A percentile compares a stretch with the other conserved stretches of the same genome.
Conservation (phyloP, 2,797 vertebrate genomes). For the Onychomys torridus region DNA sequence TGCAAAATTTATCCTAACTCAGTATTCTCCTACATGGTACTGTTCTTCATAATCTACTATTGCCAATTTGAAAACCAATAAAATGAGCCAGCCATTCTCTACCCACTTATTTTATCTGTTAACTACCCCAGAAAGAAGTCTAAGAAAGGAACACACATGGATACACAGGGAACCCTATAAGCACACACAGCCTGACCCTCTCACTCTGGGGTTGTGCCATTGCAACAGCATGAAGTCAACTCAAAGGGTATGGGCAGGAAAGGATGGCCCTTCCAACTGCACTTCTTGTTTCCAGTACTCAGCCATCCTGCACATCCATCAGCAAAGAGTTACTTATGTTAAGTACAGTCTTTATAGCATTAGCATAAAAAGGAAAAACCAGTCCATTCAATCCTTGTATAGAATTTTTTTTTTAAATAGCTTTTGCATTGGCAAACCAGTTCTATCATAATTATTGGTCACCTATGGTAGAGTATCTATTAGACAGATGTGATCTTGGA, state of each 20-base stretch:
- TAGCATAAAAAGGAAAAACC: constrained; percentile 42
- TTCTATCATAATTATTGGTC: not conserved
- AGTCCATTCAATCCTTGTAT: not conserved
- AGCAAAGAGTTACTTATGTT: constrained; percentile 42
- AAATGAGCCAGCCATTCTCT: constrained; percentile 36
- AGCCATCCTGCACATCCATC: not conserved
- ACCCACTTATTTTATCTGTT: constrained; percentile 34
- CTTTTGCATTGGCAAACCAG: not conserved
- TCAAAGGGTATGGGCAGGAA: not conserved
- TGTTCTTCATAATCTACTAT: constrained; percentile 29
- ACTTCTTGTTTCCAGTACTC: constrained; percentile 24
- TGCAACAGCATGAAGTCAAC: not conserved
- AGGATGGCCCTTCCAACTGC: not conserved
- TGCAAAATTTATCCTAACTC: constrained; percentile 46
- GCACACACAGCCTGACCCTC: not conserved
- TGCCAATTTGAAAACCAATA: constrained; percentile 59
- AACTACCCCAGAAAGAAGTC: constrained; percentile 51
- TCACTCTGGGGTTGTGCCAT: not conserved
- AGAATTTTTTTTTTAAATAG: too few species aligned
- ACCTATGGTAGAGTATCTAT: not conserved
- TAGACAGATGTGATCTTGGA: not conserved
- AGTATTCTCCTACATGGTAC: constrained; percentile 52
- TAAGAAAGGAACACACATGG: not conserved
- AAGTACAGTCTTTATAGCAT: constrained; percentile 22
- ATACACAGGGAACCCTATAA: not conserved